Evolutionary conservation across 2,888 invertebrate genomes (phyloP).

Genomic region (Belgica antarctica): DNA sequence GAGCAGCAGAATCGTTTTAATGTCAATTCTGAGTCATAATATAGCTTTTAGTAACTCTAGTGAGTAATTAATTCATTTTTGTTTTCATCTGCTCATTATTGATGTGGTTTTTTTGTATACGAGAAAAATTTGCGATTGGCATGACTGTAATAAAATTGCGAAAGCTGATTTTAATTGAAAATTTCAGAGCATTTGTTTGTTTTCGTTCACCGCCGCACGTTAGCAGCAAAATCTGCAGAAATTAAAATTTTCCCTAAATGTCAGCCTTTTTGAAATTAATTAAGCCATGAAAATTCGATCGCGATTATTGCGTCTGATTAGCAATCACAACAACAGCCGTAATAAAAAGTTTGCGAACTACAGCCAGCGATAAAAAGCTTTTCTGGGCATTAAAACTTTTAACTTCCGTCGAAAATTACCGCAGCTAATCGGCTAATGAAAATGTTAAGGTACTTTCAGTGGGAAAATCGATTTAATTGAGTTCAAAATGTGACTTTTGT

Average conservation of each 20-base stretch:
- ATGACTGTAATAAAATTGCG: constrained; percentile 38
- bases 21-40: constrained; percentile 32
- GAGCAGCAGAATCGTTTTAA: too few species aligned
- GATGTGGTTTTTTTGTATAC: constrained; percentile 41
- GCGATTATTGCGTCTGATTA: constrained; percentile 5
- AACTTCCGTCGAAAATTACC: constrained; percentile 6
- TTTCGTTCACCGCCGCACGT: background rate
- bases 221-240: too few species aligned
- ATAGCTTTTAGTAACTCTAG: constrained; percentile 22
- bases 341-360: background rate
- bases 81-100: constrained; percentile 31
- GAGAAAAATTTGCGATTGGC: constrained; percentile 34
- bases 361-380: constrained; percentile 4
- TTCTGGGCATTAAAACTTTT: constrained; percentile 22
- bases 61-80: constrained; percentile 10
- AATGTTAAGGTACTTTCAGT: background rate
- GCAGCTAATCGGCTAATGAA: background rate
- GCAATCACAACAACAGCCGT: background rate
- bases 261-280: constrained; percentile 24
- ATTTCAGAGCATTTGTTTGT: constrained; percentile 22
- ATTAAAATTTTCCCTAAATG: too few species aligned
- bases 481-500: background rate
- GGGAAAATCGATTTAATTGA: background rate
- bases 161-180: constrained; percentile 31
- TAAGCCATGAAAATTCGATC: constrained; percentile 36